Evolutionary conservation across 2,888 invertebrate genomes (phyloP).

Genomic region (Iphiclides podalirius): DNA sequence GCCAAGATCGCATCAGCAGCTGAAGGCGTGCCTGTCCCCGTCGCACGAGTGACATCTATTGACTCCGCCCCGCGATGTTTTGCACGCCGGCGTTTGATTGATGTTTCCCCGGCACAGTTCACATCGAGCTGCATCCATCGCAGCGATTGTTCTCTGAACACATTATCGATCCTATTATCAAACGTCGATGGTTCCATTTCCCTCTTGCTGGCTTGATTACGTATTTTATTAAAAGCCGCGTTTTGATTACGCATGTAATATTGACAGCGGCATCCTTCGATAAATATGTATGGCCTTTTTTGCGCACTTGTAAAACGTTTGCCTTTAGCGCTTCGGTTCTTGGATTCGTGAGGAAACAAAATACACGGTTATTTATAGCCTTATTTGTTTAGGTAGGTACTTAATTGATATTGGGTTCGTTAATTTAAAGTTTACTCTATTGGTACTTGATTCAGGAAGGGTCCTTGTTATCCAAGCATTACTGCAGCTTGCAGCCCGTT

Average conservation of each 20-base stretch:
- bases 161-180: not conserved
- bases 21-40: slow-evolving; percentile 11
- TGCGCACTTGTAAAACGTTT: too few species aligned
- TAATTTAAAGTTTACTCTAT: too few species aligned
- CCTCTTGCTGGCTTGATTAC: not conserved
- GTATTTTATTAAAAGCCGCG: not conserved
- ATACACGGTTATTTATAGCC: too few species aligned
- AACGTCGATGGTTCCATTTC: not conserved
- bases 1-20: not conserved
- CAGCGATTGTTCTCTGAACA: not conserved
- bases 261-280: not conserved
- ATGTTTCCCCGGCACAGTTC: slow-evolving; percentile 7
- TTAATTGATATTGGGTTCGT: too few species aligned
- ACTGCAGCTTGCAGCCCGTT: too few species aligned
- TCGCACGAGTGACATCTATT: slow-evolving; percentile 10
- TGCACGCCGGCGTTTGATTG: not conserved
- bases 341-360: too few species aligned
- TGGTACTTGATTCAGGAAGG: too few species aligned
- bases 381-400: too few species aligned
- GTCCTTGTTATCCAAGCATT: too few species aligned
- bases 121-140: not conserved
- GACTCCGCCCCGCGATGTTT: slow-evolving; percentile 14
- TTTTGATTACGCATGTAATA: not conserved
- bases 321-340: too few species aligned
- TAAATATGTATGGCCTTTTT: too few species aligned